Percentiles rank a stretch among this genome's conserved stretches.
Evolutionary conservation across 2,113 vertebrate species (phyloP).

Genomic region (zebrafish (Danio rerio)): GRCz12tu NC_133191.1:1512501-1513000

Average conservation of each 20-base stretch:
- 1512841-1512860: background rate
- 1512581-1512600: no score
- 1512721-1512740: conserved; percentile 10
- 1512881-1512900: conserved; percentile 25
- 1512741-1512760: background rate
- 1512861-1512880: conserved; percentile 5
- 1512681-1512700: background rate
- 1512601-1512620: no score
- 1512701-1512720: background rate
- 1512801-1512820: conserved; percentile 11
- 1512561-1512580: no score
- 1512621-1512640: no score
- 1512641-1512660: no score
- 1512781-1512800: background rate
- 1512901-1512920: conserved; percentile 11
- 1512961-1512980: conserved; percentile 59
- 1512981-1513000: conserved; percentile 56
- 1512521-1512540: no score
- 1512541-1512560: no score
- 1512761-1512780: background rate
- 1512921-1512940: conserved; percentile 37
- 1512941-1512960: conserved; percentile 60
- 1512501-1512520: no score
- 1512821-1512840: background rate
- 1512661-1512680: background rate